phyloP scores from a whole-genome alignment of 2,888 invertebrate genomes.

The Campoplex nolae region DNA sequence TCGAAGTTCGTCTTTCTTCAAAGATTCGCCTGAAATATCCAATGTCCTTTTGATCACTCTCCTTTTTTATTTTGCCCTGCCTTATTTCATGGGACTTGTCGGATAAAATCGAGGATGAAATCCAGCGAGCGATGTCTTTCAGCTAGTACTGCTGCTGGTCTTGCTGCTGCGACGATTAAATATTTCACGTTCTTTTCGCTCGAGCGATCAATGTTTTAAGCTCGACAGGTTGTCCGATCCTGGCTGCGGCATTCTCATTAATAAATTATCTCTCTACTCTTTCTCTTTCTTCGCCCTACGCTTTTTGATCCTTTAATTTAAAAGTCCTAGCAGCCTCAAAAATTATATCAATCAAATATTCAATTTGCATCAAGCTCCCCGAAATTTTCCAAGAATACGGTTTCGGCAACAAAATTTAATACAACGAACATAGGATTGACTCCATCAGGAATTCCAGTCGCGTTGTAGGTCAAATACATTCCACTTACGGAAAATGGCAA shows the following conservation, averaged over 20 bases:
- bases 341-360: slow-evolving; percentile 25
- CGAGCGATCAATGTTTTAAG: slow-evolving; percentile 60
- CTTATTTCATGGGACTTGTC: slow-evolving; percentile 53
- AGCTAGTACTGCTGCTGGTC: slow-evolving; percentile 19
- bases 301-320: slow-evolving; percentile 11
- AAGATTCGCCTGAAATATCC: slow-evolving; percentile 68
- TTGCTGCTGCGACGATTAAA: slow-evolving; percentile 59
- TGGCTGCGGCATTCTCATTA: slow-evolving; percentile 47
- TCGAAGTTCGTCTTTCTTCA: slow-evolving; percentile 53
- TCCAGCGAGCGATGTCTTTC: slow-evolving; percentile 39
- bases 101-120: slow-evolving; percentile 59
- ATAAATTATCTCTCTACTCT: slow-evolving; percentile 47
- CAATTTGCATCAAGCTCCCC: neutral
- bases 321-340: neutral
- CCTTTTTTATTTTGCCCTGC: slow-evolving; percentile 6
- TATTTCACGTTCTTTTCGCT: slow-evolving; percentile 60
- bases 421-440: slow-evolving; percentile 27
- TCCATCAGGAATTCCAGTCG: slow-evolving; percentile 54
- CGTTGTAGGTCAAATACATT: slow-evolving; percentile 43
- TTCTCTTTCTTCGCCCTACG: neutral
- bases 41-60: slow-evolving; percentile 53
- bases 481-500: slow-evolving; percentile 29
- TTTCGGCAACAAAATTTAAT: slow-evolving; percentile 39
- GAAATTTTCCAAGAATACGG: slow-evolving; percentile 31
- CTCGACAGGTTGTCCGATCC: slow-evolving; percentile 56